Base-by-base conservation (phyloP, 37 sponge, comb jelly and placozoan genomes). In the Beroe ovata region DNA sequence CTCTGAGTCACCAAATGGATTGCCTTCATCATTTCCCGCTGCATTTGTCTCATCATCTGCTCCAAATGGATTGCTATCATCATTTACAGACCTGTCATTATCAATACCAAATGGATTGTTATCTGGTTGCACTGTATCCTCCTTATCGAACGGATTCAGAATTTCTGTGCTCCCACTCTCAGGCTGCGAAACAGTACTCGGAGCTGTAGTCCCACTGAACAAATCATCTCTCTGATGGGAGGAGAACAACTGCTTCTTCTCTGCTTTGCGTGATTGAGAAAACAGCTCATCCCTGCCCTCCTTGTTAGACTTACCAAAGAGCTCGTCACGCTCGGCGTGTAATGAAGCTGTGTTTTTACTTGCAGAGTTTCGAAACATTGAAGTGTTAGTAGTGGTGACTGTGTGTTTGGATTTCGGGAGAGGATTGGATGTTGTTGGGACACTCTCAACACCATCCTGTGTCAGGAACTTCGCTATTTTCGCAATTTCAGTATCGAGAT, bases 401-500 rank as follows among this genome's bases (percentile, higher is more conserved):
- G 63, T 28, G 8, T 23, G 63, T 62, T 62, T 62, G 3, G 63
- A 62, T 62, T 29, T 23, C 63, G 21, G 63, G 26, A 29, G 26
- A 62, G 63, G 26, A n/a, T n/a, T n/a, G n/a, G n/a, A n/a, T n/a
- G n/a, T n/a, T n/a, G n/a, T n/a, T 20, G 63, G 63, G 28, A 62
- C 63, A 62, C 26, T 62, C 4, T 8, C 71, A 71, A 28, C 71
- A 35, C 71, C 71, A 71, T 71, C 71, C 11, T 36, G 71, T 8
- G 71, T 71, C 34, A 71, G 34, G 34, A 36, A 36, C 71, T 71
- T 71, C 19, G 38, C 71, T 36, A 71, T 71, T 71, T 71, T 71
- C 29, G 71, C 71, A 28, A 71, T 71, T 71, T 71, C 71, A 30
- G 71, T 71, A 4, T 71, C 71, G 16, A 71, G 36, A 71, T 71